A percentile compares a stretch with the other conserved stretches of the same genome.
These are phyloP conservation scores for Pollenia labialis DNA, from an alignment of 2,888 invertebrate genomes.

Conservation along the genomic window DNA sequence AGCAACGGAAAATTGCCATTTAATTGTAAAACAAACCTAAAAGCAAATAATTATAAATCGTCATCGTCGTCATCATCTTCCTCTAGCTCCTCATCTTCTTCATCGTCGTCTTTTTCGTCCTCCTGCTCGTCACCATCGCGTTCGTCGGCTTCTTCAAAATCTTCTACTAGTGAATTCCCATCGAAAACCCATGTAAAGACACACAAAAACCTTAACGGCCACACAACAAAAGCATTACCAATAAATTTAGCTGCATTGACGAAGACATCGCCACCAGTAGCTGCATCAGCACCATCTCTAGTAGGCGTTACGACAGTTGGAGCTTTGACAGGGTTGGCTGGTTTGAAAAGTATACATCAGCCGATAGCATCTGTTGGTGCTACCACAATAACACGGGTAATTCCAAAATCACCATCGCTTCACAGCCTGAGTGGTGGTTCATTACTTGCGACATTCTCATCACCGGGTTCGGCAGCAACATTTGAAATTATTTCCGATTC, in stretches of 20 bases:
- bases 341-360: slow-evolving; percentile 19
- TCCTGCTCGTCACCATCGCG: slow-evolving; percentile 33
- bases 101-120: slow-evolving; percentile 59
- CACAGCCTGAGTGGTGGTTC: slow-evolving; percentile 80
- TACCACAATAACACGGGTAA: slow-evolving; percentile 75
- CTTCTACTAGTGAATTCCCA: slow-evolving; percentile 46
- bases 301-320: not conserved
- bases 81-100: slow-evolving; percentile 68
- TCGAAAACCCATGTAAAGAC: slow-evolving; percentile 65
- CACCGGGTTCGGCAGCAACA: slow-evolving; percentile 80
- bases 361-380: slow-evolving; percentile 62
- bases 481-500: slow-evolving; percentile 81
- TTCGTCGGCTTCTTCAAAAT: slow-evolving; percentile 51
- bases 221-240: slow-evolving; percentile 64
- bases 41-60: slow-evolving; percentile 75
- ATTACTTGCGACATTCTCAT: slow-evolving; percentile 82
- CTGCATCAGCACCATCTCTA: not conserved
- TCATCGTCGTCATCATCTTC: slow-evolving; percentile 68
- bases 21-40: slow-evolving; percentile 44
- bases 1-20: slow-evolving; percentile 48
- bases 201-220: slow-evolving; percentile 55
- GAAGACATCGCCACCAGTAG: slow-evolving; percentile 16
- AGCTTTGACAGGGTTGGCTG: not conserved
- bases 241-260: not conserved
- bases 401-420: slow-evolving; percentile 80